Evolutionary conservation across 30 jellyfish, hydroid and myxozoan genomes (phyloP).

Genomic region (Catostylus mosaicus): DNA sequence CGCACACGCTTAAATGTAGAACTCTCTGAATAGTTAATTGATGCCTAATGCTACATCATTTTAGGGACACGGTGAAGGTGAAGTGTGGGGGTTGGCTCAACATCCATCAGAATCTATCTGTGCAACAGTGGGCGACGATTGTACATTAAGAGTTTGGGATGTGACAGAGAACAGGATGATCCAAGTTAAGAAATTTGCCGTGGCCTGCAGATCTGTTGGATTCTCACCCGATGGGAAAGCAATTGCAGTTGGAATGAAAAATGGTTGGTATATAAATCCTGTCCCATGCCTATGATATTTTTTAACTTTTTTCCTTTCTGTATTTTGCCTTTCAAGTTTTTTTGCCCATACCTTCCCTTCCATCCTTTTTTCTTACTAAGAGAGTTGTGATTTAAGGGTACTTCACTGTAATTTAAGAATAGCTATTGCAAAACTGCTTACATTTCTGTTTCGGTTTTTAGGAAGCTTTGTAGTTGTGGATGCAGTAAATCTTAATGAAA

Average conservation of each 20-base stretch:
- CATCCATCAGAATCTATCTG: conserved; percentile 74
- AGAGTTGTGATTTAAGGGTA: too few relatives aligned
- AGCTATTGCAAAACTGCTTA: too few relatives aligned
- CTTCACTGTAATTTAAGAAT: too few relatives aligned
- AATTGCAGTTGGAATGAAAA: conserved; percentile 87
- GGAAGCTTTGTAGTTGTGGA: conserved; percentile 92
- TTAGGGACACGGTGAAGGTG: conserved; percentile 98
- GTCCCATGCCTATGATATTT: too few relatives aligned
- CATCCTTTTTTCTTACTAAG: too few relatives aligned
- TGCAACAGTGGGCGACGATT: conserved; percentile 93
- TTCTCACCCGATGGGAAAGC: conserved; percentile 92
- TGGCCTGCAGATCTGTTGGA: conserved; percentile 83
- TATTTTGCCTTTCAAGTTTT: too few relatives aligned
- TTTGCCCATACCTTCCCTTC: too few relatives aligned
- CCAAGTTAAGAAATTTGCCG: conserved; percentile 48
- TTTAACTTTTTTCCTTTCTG: too few relatives aligned
- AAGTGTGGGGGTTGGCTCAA: conserved; percentile 93
- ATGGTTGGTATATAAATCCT: conserved; percentile 50
- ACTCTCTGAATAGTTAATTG: too few relatives aligned
- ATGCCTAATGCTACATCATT: too few relatives aligned
- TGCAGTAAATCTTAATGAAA: conserved; percentile 58
- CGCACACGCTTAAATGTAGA: too few relatives aligned
- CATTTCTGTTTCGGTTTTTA: conserved; percentile 8
- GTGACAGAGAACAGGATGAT: conserved; percentile 61
- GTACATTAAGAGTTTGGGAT: conserved; percentile 90